Evolutionary conservation across 2,113 vertebrate species (phyloP).

Genomic region (Propithecus coquereli): DNA sequence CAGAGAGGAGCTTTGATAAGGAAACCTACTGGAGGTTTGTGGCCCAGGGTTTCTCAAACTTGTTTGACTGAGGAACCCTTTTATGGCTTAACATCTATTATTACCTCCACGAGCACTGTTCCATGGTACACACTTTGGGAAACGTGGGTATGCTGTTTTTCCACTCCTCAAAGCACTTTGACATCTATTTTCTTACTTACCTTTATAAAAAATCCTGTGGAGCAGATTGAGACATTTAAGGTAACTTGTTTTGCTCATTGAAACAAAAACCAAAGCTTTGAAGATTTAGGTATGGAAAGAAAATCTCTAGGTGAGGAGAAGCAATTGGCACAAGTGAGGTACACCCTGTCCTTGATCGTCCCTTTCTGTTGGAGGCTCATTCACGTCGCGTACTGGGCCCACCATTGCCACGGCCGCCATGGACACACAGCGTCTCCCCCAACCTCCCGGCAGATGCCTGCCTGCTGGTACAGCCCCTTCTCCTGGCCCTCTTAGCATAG

Average conservation of each 20-base stretch:
- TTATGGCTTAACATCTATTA: neutral
- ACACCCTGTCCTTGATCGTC: neutral
- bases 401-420: neutral
- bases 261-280: neutral
- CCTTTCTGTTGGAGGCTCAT: neutral
- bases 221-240: neutral
- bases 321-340: neutral
- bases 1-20: neutral
- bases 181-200: neutral
- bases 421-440: neutral
- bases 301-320: neutral
- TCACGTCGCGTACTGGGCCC: rapidly evolving
- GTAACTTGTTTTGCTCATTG: neutral
- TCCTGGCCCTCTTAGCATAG: neutral
- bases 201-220: neutral
- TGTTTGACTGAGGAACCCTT: neutral
- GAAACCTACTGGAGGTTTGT: neutral
- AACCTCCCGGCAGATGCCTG: neutral
- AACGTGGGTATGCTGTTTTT: neutral
- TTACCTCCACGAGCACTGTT: neutral
- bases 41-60: neutral
- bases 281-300: neutral
- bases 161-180: neutral
- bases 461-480: neutral
- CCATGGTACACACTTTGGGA: neutral